Evolutionary conservation across 2,888 invertebrate genomes (phyloP).

Genomic region (Drosophila stalkeri): DNA sequence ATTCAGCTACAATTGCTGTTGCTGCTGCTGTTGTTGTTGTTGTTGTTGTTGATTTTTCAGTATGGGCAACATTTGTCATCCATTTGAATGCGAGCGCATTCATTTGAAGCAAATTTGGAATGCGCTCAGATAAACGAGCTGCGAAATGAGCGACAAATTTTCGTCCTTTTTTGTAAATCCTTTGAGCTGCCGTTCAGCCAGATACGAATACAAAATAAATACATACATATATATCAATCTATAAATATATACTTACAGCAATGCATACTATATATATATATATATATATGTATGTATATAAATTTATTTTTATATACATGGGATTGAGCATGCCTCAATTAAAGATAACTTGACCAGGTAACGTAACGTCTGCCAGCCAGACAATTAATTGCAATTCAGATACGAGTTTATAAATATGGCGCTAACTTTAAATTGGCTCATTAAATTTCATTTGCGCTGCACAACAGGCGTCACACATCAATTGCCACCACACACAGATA

Average conservation of each 20-base stretch:
- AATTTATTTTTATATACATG: neutral
- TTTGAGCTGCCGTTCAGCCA: conserved; percentile 35
- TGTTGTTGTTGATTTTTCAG: conserved; percentile 26
- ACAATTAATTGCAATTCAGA: conserved; percentile 72
- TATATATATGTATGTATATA: neutral
- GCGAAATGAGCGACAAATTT: conserved; percentile 48
- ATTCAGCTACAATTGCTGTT: conserved; percentile 7
- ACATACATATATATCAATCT: neutral
- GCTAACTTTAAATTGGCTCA: conserved; percentile 75
- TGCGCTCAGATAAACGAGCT: conserved; percentile 50
- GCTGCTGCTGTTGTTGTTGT: neutral
- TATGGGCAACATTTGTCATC: conserved; percentile 48
- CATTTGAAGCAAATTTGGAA: conserved; percentile 51
- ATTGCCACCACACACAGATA: conserved; percentile 59
- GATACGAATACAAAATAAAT: conserved; percentile 4
- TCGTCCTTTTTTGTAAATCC: conserved; percentile 34
- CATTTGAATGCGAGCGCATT: conserved; percentile 51
- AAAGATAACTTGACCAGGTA: conserved; percentile 21
- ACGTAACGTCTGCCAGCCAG: conserved; percentile 14
- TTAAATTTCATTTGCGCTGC: conserved; percentile 73
- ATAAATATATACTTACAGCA: neutral
- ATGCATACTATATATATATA: too few species aligned
- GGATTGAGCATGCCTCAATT: conserved; percentile 20
- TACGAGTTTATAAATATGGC: conserved; percentile 73
- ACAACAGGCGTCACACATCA: conserved; percentile 68